phyloP scores from a whole-genome alignment of 1,140 invertebrate species.

The Sycophila sp. region DNA sequence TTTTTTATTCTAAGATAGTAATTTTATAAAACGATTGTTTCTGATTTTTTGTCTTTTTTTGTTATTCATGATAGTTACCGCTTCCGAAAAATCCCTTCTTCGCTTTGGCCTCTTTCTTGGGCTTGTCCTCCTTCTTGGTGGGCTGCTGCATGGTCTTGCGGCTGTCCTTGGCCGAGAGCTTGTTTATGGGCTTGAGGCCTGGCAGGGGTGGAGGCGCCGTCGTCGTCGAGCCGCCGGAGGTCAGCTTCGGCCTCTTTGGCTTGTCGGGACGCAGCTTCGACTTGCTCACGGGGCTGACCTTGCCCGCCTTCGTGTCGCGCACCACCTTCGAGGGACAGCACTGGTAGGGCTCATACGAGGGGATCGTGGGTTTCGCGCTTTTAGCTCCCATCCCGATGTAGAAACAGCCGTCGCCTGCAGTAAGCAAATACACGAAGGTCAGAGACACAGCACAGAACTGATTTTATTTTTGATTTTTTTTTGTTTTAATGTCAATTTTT shows the following conservation, averaged over 20 bases:
- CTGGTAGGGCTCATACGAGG: conserved; percentile 87
- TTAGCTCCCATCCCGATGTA: conserved; percentile 91
- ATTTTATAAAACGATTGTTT: too few relatives aligned
- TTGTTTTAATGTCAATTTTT: too few relatives aligned
- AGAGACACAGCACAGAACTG: conserved; percentile 52
- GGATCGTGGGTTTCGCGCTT: conserved; percentile 75
- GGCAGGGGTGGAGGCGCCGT: conserved; percentile 45
- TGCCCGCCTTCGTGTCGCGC: conserved; percentile 76
- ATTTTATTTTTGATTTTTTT: too few relatives aligned
- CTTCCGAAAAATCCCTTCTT: conserved; percentile 85
- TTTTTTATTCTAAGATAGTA: too few relatives aligned
- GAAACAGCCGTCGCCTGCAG: conserved; percentile 93
- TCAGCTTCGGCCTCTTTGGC: conserved; percentile 38
- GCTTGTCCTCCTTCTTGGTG: conserved; percentile 56
- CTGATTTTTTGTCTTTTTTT: too few relatives aligned
- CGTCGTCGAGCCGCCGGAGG: conserved; percentile 29
- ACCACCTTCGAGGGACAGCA: conserved; percentile 87
- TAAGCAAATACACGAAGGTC: conserved; percentile 66
- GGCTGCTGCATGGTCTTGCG: conserved; percentile 52
- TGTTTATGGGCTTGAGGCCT: conserved; percentile 63
- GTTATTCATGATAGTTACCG: conserved; percentile 72
- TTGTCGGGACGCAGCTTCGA: conserved; percentile 42
- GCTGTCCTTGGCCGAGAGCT: conserved; percentile 63
- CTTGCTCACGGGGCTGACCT: conserved; percentile 67
- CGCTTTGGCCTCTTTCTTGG: conserved; percentile 64